Evolutionary conservation across 2,797 vertebrate genomes (phyloP), one percentile per base, ranked within the genome.

Genomic region (Halcyon leucocephala): DNA sequence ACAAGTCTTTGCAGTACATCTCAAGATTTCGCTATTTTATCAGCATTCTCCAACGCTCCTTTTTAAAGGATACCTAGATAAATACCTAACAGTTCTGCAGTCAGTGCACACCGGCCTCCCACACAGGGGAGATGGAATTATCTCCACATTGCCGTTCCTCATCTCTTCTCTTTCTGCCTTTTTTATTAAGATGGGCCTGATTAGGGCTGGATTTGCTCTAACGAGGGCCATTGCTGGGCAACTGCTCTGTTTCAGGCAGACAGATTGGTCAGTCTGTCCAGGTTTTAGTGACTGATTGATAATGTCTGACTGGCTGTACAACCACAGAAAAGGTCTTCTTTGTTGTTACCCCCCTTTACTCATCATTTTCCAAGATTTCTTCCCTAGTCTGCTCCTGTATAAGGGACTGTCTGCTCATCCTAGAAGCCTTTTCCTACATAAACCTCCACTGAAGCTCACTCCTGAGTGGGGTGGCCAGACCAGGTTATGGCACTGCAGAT

Each of bases 71-170:
- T 73, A 22, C 4, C 1, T 5, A 82, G 82, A 82, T 71, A 93
- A 89, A 92, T 51, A 49, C 48, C 77, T 73, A 69, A 76, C 39
- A 58, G 69, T 57, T 91, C 82, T 82, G 72, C 90, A 97, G 91
- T 74, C 85, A 46, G 69, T 22, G 33, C 82, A 57, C 31, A 61
- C 49, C 0, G 0, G 64, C 66, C 72, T 90, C 93, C 91, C 76
- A 95, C 93, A 72, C 85, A 69, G 46, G 69, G 80, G 72, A 88
- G 88, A 69, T 0, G 4, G 86, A 92, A 92, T 90, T 93, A 92
- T 90, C 83, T 86, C 66, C 77, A 73, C 55, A n/a, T 70, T 73
- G 70, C 80, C 0, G 0, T 82, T 89, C 81, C 74, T 86, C 62
- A 62, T 48, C 39, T 55, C 81, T 64, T 64, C 81, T 77, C 55